Conservation (phyloP, 2,797 vertebrate species). For the Selene dorsalis region DNA sequence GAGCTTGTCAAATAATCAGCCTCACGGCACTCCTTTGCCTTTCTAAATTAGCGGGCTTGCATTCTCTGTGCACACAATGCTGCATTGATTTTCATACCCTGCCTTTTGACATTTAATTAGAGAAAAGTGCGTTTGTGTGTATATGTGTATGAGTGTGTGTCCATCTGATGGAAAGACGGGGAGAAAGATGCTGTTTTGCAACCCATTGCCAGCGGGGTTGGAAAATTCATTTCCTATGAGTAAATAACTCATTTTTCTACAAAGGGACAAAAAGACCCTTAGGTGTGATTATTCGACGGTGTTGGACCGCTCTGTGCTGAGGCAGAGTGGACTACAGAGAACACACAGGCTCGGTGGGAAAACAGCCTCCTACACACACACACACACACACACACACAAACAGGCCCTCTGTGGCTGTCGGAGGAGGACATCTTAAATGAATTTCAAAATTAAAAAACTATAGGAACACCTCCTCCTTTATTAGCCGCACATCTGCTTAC, state of each 20-base stretch:
- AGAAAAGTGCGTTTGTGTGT: conserved; percentile 39
- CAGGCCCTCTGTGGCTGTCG: neutral
- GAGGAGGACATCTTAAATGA: neutral
- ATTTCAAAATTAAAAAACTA: neutral
- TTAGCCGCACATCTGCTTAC: conserved; percentile 5
- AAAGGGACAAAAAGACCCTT: conserved; percentile 52
- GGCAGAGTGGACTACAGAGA: conserved; percentile 14
- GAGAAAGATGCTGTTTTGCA: conserved; percentile 54
- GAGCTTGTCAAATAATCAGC: conserved; percentile 72
- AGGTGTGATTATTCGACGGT: conserved; percentile 53
- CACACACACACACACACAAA: neutral
- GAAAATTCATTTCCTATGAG: conserved; percentile 70
- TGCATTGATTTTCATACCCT: conserved; percentile 71
- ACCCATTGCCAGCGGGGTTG: conserved; percentile 40
- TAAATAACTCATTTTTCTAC: conserved; percentile 71
- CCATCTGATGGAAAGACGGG: conserved; percentile 33
- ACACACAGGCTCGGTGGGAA: neutral
- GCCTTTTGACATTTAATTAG: conserved; percentile 78
- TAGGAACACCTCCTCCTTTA: neutral
- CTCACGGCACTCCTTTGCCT: conserved; percentile 48
- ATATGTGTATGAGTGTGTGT: conserved; percentile 35
- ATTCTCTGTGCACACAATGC: conserved; percentile 56
- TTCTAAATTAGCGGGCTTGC: conserved; percentile 55
- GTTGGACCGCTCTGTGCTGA: conserved; percentile 19
- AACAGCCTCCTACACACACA: neutral